phyloP scores from a whole-genome alignment of 1,140 invertebrate species.

The Aporrectodea caliginosa region DNA sequence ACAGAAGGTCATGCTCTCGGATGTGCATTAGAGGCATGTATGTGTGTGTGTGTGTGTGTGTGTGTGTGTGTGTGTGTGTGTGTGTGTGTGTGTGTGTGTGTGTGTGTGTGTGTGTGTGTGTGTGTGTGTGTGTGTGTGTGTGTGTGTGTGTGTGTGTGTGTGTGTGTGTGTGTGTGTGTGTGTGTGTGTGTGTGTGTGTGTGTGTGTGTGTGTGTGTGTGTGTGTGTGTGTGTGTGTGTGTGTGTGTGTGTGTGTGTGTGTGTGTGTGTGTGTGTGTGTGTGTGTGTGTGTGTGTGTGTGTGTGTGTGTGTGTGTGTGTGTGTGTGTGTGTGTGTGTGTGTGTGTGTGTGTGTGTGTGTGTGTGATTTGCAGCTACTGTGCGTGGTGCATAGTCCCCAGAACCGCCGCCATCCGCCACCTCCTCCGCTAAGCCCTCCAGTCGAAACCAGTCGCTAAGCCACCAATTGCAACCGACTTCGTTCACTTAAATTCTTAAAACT shows the following conservation, averaged over 20 bases:
- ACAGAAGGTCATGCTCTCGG: too few relatives aligned
- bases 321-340: constrained; percentile 22
- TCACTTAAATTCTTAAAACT: too few relatives aligned
- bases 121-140: constrained; percentile 27
- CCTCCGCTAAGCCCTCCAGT: too few relatives aligned
- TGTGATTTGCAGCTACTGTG: too few relatives aligned
- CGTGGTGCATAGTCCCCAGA: too few relatives aligned
- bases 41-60: constrained; percentile 23
- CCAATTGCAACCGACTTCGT: too few relatives aligned
- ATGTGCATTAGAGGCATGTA: too few relatives aligned
- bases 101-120: constrained; percentile 27
- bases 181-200: constrained; percentile 24
- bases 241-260: constrained; percentile 21
- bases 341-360: constrained; percentile 15
- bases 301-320: constrained; percentile 24
- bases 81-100: constrained; percentile 27
- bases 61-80: constrained; percentile 27
- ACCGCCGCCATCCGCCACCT: too few relatives aligned
- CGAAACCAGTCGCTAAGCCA: too few relatives aligned
- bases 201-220: constrained; percentile 23
- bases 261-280: constrained; percentile 25
- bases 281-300: constrained; percentile 25
- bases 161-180: constrained; percentile 24
- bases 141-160: constrained; percentile 27
- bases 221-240: constrained; percentile 21